A percentile compares a stretch with the other conserved stretches of the same genome.
Evolutionary conservation across 2,888 invertebrate genomes (phyloP).

Genomic region (Apomyelois bistriatella): DNA sequence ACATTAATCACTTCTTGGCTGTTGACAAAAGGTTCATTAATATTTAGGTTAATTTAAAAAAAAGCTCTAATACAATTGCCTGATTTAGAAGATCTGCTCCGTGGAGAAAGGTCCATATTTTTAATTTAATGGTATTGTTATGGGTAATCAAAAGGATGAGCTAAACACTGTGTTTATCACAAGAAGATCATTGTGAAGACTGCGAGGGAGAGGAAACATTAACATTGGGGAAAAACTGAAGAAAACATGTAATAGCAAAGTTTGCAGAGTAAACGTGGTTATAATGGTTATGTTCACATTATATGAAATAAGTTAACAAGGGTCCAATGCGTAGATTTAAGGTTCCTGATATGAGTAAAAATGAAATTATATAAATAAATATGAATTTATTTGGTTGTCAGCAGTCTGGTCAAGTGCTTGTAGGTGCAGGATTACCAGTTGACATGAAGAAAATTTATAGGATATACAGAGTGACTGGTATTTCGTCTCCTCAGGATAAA

Average conservation of each 20-base stretch:
- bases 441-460: neutral
- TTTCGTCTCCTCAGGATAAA: constrained; percentile 21
- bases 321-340: neutral
- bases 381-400: constrained; percentile 33
- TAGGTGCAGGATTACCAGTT: constrained; percentile 11
- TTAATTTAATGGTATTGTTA: neutral
- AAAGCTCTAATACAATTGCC: too few species aligned
- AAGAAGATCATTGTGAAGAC: constrained; percentile 1
- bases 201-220: neutral
- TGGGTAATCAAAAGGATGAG: neutral
- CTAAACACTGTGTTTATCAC: neutral
- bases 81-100: neutral
- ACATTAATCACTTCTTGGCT: constrained; percentile 37
- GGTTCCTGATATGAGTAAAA: too few species aligned
- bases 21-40: constrained; percentile 35
- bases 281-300: too few species aligned
- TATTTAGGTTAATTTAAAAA: too few species aligned
- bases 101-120: neutral
- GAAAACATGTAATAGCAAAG: neutral
- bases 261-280: too few species aligned
- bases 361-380: too few species aligned
- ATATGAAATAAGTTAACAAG: neutral
- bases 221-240: neutral
- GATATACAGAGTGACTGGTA: constrained; percentile 34
- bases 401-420: constrained; percentile 39